These are phyloP conservation scores for Malthinus seriepunctatus DNA, from an alignment of 2,888 invertebrate species.

Conservation along the genomic window DNA sequence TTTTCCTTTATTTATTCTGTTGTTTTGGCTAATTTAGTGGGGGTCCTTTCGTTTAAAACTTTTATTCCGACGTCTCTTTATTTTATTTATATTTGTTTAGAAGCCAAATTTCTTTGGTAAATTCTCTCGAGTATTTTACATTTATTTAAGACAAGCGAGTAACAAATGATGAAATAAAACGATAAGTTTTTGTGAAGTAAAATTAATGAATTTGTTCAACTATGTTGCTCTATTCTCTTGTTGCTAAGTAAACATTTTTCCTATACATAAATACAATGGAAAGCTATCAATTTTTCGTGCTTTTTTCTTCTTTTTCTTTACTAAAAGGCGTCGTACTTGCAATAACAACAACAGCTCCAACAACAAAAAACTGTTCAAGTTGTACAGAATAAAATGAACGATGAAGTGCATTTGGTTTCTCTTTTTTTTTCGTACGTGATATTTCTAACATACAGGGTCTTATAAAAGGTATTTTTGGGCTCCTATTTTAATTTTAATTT, in stretches of 20 bases:
- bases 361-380: no score
- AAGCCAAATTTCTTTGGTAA: not conserved
- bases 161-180: not conserved
- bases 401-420: no score
- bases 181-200: not conserved
- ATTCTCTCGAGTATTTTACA: not conserved
- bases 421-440: no score
- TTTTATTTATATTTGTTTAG: not conserved
- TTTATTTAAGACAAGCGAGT: not conserved
- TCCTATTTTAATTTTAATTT: no score
- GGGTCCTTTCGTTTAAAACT: not conserved
- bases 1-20: not conserved
- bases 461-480: no score
- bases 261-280: slow-evolving; percentile 3
- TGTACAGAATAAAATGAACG: no score
- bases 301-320: not conserved
- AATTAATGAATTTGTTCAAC: slow-evolving; percentile 4
- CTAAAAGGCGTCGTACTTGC: no score
- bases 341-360: no score
- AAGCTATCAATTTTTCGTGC: slow-evolving; percentile 1
- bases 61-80: not conserved
- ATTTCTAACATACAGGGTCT: no score
- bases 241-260: slow-evolving; percentile 1
- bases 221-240: not conserved
- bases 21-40: not conserved